phyloP scores from a whole-genome alignment of 2,113 vertebrate genomes.

The Dicaeum eximium region DNA sequence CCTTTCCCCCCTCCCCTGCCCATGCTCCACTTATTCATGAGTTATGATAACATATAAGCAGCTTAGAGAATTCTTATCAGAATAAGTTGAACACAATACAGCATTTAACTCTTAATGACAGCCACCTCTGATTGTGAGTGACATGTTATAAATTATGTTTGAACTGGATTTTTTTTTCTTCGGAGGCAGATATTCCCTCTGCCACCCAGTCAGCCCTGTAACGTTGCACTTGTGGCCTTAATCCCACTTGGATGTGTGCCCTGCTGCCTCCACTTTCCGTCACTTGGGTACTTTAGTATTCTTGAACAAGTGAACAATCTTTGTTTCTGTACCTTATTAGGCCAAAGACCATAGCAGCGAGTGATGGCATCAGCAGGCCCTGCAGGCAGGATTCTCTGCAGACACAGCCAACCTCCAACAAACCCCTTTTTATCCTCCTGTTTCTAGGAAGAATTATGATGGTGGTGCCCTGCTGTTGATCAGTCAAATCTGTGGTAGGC shows the following conservation, averaged over 20 bases:
- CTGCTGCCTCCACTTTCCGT: conserved; percentile 65
- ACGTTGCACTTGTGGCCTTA: conserved; percentile 72
- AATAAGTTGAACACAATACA: conserved; percentile 45
- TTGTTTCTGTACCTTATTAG: conserved; percentile 80
- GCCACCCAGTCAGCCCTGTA: conserved; percentile 68
- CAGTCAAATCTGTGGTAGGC: conserved; percentile 81
- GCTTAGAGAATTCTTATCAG: conserved; percentile 65
- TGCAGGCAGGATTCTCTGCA: conserved; percentile 78
- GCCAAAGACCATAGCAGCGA: conserved; percentile 76
- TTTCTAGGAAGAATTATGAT: conserved; percentile 85
- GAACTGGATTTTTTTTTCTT: conserved; percentile 46
- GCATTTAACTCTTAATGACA: conserved; percentile 67
- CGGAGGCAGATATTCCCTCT: conserved; percentile 38
- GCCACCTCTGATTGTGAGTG: conserved; percentile 65
- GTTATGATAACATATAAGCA: conserved; percentile 62
- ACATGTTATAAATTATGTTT: conserved; percentile 68
- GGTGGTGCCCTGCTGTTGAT: conserved; percentile 79
- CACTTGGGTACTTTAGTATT: conserved; percentile 68
- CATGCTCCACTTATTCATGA: neutral
- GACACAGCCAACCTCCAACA: conserved; percentile 83
- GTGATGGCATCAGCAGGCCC: conserved; percentile 76
- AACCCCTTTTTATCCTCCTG: conserved; percentile 85
- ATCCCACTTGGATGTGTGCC: conserved; percentile 77
- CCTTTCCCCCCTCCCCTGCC: neutral
- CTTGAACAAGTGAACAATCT: conserved; percentile 79